Evolutionary conservation across 92 coral and sea anemone species (phyloP), one percentile per base, ranked within the genome.

Genomic region (Parazoanthus atlanticus): DNA sequence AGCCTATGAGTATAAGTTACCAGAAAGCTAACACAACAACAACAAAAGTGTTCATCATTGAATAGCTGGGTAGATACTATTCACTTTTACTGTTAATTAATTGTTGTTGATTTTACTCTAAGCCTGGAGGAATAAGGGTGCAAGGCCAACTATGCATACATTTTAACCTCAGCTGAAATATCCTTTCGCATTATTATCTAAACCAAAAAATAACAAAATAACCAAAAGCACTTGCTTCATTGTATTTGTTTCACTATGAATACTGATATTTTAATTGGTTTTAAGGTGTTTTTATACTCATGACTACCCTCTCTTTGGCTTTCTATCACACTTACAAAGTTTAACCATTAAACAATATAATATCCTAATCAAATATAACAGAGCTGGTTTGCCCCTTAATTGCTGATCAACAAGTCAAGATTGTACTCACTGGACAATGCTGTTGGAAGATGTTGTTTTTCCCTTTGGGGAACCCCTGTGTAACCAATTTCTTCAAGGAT

Each of bases 301-400:
- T 52, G 58, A 52, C 58, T 52, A 33, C 75, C 75, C 36, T 70
- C 33, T 70, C 56, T 10, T 49, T 49, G 17, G 56, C 56, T 49
- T 49, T 49, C 56, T 49, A 49, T 49, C 56, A 49, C 56, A 49
- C 17, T 49, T 49, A 49, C 15, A 49, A 10, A 49, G 56, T 26
- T 28, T 70, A 70, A 28, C 34, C 74, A 26, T 69, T 69, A 69
- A 69, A 69, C 74, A 69, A 8, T 69, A 69, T 28, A 29, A 70
- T 70, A 29, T 9, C 75, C 34, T 70, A 5, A 70, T 29, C 75
- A 70, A 70, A 70, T 70, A 70, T 70, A 70, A 29, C 73, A 6
- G 73, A 67, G 73, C 73, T 67, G 73, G 32, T n/a, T 67, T 25
- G 73, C 73, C 73, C 73, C 73, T 67, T 67, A 67, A 67, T 67